Evolutionary conservation across 2,888 invertebrate species (phyloP), one percentile per base, ranked within the genome.

Genomic region (Sabellastarte sp.): DNA sequence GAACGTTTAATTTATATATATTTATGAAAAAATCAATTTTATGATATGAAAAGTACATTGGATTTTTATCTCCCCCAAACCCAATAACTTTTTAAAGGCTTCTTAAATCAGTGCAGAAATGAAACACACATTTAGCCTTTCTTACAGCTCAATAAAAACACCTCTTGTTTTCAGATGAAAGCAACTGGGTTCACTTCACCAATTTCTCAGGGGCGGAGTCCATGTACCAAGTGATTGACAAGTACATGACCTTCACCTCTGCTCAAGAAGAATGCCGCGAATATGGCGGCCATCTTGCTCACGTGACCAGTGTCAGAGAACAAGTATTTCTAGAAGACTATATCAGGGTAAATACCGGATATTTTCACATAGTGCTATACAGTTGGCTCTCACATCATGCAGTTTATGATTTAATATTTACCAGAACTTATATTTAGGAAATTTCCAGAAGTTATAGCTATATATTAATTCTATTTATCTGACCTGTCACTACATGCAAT

Each of bases 241-340:
- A 61, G 31, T 58, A 58, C 15, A 60, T 70, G 63, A 68, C 68
- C 3, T 71, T 68, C 59, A 63, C 41, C 41, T 65, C 58, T 24
- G 71, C 68, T 0, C 71, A 71, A 59, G 66, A 70, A 30, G 60
- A 67, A 30, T 71, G 71, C 41, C 64, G 65, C 20, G 66, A 64
- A 30, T 55, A 60, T 41, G 71, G 71, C 55, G 71, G 71, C 0
- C 65, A 71, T 51, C 61, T 71, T 3, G 66, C 60, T 0, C 70
- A 71, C 59, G 60, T 71, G 50, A 67, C 65, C 59, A 61, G 63
- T n/a, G 61, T 71, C 33, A 30, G 68, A 32, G 71, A 71, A 62
- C 71, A 71, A 50, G 60, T 70, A n/a, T 71, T 70, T 33, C 57
- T 71, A 2, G 69, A 71, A 58, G 67, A 70, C 26, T 70, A 63